Evolutionary conservation across 2,797 vertebrate genomes (phyloP).

Genomic region (Manis crassicaudata): DNA sequence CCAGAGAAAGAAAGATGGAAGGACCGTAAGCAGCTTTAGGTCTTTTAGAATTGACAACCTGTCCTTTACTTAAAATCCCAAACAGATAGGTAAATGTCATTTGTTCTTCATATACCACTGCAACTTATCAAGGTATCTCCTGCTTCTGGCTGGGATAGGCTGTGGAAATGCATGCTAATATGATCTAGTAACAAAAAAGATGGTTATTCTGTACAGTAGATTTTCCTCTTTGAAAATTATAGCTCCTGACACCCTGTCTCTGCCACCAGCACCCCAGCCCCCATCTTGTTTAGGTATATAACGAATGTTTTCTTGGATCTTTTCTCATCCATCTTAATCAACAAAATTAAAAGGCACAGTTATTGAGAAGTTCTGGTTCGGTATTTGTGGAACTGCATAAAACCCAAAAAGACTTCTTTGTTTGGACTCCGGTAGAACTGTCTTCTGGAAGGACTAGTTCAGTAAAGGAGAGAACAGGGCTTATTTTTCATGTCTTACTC

Average conservation of each 20-base stretch:
- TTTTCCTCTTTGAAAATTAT: constrained; percentile 53
- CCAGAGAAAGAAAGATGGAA: background rate
- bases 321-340: constrained; percentile 64
- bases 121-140: background rate
- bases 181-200: background rate
- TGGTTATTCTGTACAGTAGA: background rate
- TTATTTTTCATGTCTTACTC: constrained; percentile 27
- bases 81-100: background rate
- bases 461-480: background rate
- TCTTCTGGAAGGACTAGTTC: constrained; percentile 37
- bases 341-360: constrained; percentile 2
- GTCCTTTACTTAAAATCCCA: constrained; percentile 29
- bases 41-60: background rate
- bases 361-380: constrained; percentile 19
- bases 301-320: background rate
- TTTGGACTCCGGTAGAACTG: constrained; percentile 37
- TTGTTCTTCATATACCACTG: background rate
- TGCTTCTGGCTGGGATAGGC: background rate
- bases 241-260: background rate
- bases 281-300: background rate
- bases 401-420: constrained; percentile 13
- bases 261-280: background rate
- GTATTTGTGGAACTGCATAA: constrained; percentile 20
- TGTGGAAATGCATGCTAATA: background rate
- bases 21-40: background rate